Evolutionary conservation across 2,888 invertebrate genomes (phyloP).

Genomic region (Agrilus mali): DNA sequence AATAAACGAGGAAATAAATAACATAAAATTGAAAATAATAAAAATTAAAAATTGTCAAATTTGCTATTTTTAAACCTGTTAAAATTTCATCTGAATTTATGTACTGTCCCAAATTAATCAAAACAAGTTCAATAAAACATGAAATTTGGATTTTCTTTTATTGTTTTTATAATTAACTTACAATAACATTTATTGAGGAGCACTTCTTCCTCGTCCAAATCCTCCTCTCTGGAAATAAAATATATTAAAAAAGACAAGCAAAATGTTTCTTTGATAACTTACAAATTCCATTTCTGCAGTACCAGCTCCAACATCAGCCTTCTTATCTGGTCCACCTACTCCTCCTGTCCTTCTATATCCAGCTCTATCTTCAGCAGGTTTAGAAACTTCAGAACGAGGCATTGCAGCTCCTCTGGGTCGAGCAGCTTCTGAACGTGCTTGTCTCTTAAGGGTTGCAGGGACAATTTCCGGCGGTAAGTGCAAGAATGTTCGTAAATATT

Average conservation of each 20-base stretch:
- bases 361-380: constrained; percentile 70
- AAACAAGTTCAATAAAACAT: no score
- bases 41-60: no score
- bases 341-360: constrained; percentile 72
- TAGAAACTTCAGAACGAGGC: constrained; percentile 52
- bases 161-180: no score
- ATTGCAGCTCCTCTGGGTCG: constrained; percentile 62
- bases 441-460: constrained; percentile 91
- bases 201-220: constrained; percentile 57
- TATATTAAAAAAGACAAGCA: constrained; percentile 4
- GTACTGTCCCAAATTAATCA: no score
- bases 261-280: constrained; percentile 25
- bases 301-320: constrained; percentile 94
- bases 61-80: no score
- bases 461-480: constrained; percentile 98
- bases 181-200: constrained; percentile 37
- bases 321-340: constrained; percentile 61
- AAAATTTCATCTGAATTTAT: no score
- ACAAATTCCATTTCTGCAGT: constrained; percentile 84
- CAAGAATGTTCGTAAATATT: constrained; percentile 87
- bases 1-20: no score
- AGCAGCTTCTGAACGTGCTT: constrained; percentile 72
- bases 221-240: constrained; percentile 59
- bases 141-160: no score
- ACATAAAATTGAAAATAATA: no score